phyloP scores from a whole-genome alignment of 2,113 vertebrate genomes.

The Colaptes auratus region DNA sequence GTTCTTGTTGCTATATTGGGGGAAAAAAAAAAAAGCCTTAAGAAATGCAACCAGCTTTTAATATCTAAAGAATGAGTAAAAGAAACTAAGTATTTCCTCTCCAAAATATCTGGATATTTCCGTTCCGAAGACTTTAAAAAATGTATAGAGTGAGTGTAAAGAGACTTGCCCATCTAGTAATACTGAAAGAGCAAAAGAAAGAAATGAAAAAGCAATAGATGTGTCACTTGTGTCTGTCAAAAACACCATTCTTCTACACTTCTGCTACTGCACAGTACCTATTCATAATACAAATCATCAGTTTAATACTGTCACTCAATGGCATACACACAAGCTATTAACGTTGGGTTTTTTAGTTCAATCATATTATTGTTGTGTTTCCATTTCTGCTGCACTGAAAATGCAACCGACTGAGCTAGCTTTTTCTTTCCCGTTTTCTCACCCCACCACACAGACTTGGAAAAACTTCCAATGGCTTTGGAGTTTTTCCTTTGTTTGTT shows the following conservation, averaged over 20 bases:
- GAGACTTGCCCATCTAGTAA: background rate
- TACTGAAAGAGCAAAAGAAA: constrained; percentile 24
- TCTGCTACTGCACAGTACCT: constrained; percentile 41
- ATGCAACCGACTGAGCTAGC: no score
- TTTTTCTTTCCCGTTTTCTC: no score
- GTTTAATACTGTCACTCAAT: constrained; percentile 64
- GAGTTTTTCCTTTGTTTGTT: background rate
- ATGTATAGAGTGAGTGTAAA: background rate
- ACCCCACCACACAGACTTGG: no score
- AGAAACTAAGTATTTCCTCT: background rate
- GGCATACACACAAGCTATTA: background rate
- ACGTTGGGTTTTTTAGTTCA: background rate
- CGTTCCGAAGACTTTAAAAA: background rate
- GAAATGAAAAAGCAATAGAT: constrained; percentile 22
- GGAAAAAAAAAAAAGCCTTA: background rate
- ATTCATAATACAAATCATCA: constrained; percentile 50
- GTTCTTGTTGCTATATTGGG: background rate
- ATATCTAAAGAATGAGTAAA: background rate
- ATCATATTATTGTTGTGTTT: background rate
- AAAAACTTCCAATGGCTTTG: background rate
- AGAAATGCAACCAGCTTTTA: background rate
- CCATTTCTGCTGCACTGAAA: background rate
- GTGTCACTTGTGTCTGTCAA: constrained; percentile 23
- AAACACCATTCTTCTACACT: constrained; percentile 13
- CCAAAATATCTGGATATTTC: background rate